Evolutionary conservation across 2,113 vertebrate genomes (phyloP).

Genomic region (Struthio camelus): DNA sequence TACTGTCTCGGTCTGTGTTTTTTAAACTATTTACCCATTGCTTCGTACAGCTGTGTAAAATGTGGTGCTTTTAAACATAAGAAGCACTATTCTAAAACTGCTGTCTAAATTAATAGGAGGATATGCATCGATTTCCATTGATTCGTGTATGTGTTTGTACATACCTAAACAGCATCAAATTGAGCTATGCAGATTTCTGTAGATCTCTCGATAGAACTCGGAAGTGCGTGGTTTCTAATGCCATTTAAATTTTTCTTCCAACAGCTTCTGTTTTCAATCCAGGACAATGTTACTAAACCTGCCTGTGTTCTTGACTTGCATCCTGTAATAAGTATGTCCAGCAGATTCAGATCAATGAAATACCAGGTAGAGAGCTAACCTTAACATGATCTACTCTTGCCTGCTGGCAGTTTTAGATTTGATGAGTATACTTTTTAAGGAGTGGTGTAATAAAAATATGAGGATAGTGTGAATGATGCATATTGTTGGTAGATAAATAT

Average conservation of each 20-base stretch:
- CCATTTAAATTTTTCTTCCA: not conserved
- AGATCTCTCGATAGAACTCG: not conserved
- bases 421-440: not conserved
- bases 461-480: not conserved
- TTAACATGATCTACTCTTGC: constrained; percentile 16
- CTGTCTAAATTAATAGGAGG: not conserved
- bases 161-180: not conserved
- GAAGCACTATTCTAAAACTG: not conserved
- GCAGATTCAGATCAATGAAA: constrained; percentile 33
- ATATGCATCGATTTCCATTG: not conserved
- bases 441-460: not conserved
- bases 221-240: not conserved
- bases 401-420: not conserved
- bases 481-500: not conserved
- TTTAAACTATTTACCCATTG: not conserved
- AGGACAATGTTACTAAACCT: not conserved
- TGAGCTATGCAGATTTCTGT: not conserved
- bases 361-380: constrained; percentile 11
- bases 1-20: not conserved
- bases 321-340: not conserved
- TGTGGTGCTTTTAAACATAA: not conserved
- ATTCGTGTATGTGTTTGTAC: not conserved
- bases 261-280: not conserved
- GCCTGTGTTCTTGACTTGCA: not conserved
- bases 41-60: not conserved